Evolutionary conservation across 2,888 invertebrate species (phyloP).

Genomic region (Frankliniella intonsa): DNA sequence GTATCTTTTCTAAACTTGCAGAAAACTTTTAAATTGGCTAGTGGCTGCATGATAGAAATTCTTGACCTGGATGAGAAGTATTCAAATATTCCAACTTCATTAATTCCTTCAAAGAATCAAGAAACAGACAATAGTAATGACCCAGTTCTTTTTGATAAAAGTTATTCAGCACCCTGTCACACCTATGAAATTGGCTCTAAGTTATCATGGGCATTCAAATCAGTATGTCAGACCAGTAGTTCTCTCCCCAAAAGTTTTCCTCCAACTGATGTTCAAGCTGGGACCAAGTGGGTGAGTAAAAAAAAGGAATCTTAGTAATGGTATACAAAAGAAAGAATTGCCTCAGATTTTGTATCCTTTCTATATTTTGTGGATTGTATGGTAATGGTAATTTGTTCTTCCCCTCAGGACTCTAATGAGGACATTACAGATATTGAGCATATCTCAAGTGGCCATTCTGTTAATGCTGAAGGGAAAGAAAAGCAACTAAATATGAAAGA

Average conservation of each 20-base stretch:
- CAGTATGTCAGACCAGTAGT: neutral
- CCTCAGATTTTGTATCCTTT: no score
- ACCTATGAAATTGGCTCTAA: slow-evolving; percentile 11
- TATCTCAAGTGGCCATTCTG: no score
- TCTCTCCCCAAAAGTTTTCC: no score
- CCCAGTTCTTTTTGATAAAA: neutral
- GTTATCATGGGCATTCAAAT: slow-evolving; percentile 2
- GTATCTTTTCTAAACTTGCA: neutral
- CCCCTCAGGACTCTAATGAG: no score
- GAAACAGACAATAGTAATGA: neutral
- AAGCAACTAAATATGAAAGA: no score
- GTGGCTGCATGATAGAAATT: neutral
- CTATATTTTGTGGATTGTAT: no score
- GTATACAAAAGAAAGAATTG: neutral
- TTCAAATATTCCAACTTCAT: neutral
- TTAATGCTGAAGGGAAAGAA: no score
- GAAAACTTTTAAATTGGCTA: neutral
- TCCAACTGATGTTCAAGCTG: no score
- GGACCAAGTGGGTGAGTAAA: neutral
- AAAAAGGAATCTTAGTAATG: neutral
- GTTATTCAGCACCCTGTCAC: neutral
- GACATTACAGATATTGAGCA: no score
- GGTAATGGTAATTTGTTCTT: no score
- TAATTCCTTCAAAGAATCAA: neutral
- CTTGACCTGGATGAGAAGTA: neutral